phyloP scores from a whole-genome alignment of 1,140 invertebrate species.

The Eulimnadia texana region DNA sequence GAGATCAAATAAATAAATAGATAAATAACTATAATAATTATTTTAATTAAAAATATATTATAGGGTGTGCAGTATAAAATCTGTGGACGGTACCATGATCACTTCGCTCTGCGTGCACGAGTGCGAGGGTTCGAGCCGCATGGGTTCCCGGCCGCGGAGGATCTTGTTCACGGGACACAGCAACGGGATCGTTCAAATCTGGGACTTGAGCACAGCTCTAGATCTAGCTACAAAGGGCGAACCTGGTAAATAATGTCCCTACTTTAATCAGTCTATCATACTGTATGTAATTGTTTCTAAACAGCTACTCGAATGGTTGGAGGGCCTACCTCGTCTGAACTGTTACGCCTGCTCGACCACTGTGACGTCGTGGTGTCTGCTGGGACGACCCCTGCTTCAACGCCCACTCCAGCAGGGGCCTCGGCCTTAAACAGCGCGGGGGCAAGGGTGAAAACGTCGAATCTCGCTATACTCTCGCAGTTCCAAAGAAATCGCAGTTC shows the following conservation, averaged over 20 bases:
- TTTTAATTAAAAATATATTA: no score
- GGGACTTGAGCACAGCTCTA: constrained; percentile 91
- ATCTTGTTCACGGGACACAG: constrained; percentile 91
- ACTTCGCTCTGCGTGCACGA: constrained; percentile 94
- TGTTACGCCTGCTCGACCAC: constrained; percentile 77
- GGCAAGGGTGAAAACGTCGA: not conserved
- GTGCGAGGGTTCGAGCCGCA: constrained; percentile 83
- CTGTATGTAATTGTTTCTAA: not conserved
- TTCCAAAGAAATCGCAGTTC: not conserved
- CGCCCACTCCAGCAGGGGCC: constrained; percentile 50
- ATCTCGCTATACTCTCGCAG: not conserved
- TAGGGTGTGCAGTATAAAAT: constrained; percentile 86
- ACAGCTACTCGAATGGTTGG: constrained; percentile 43
- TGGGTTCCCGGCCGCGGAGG: constrained; percentile 74
- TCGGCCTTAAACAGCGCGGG: not conserved
- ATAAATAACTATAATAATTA: no score
- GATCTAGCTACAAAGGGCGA: constrained; percentile 57
- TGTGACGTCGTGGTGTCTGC: constrained; percentile 77
- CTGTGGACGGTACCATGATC: constrained; percentile 85
- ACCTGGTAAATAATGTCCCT: constrained; percentile 33
- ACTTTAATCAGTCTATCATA: not conserved
- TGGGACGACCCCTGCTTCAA: constrained; percentile 69
- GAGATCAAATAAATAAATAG: no score
- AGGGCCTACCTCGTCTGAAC: constrained; percentile 75
- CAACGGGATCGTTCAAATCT: constrained; percentile 92